Percentiles rank a stretch among this genome's conserved stretches.
These are phyloP conservation scores for Achroia grisella DNA, from an alignment of 1,140 invertebrate genomes.

Conservation along the genomic window DNA sequence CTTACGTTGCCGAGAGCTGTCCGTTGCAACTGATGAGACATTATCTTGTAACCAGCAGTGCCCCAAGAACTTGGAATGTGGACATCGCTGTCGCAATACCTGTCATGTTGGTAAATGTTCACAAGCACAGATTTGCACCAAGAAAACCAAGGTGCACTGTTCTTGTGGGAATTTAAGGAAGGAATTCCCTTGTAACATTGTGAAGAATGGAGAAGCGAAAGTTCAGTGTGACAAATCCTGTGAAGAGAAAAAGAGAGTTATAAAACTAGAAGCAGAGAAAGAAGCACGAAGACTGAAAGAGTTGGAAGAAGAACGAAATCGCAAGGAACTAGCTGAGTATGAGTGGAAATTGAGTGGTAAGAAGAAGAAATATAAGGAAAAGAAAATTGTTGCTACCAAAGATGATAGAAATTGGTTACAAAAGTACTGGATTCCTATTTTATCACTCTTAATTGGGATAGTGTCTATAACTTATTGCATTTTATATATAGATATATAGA, in stretches of 20 bases:
- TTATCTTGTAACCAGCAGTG: constrained; percentile 89
- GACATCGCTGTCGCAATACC: constrained; percentile 82
- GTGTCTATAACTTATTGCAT: constrained; percentile 37
- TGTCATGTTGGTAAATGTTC: constrained; percentile 88
- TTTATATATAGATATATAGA: constrained; percentile 21
- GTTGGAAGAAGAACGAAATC: constrained; percentile 79
- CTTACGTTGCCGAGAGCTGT: constrained; percentile 81
- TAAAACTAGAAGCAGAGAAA: constrained; percentile 65
- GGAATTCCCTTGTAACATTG: constrained; percentile 81
- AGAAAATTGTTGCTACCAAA: constrained; percentile 40
- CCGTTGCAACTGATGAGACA: constrained; percentile 72
- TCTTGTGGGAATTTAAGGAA: constrained; percentile 85
- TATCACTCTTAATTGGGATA: constrained; percentile 32
- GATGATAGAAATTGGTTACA: constrained; percentile 50
- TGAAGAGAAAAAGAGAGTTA: constrained; percentile 72
- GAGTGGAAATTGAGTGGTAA: constrained; percentile 81
- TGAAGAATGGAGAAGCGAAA: constrained; percentile 69
- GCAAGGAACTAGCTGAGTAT: constrained; percentile 81
- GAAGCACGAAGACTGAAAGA: constrained; percentile 73
- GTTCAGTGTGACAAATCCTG: constrained; percentile 80
- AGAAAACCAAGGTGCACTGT: constrained; percentile 87
- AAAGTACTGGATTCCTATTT: constrained; percentile 61
- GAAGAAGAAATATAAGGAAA: constrained; percentile 66
- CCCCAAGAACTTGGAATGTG: constrained; percentile 84
- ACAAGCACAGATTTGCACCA: constrained; percentile 80